Evolutionary conservation across 2,113 vertebrate genomes (phyloP), one percentile per base, ranked within the genome.

Genomic region (Mormoops blainvillei): DNA sequence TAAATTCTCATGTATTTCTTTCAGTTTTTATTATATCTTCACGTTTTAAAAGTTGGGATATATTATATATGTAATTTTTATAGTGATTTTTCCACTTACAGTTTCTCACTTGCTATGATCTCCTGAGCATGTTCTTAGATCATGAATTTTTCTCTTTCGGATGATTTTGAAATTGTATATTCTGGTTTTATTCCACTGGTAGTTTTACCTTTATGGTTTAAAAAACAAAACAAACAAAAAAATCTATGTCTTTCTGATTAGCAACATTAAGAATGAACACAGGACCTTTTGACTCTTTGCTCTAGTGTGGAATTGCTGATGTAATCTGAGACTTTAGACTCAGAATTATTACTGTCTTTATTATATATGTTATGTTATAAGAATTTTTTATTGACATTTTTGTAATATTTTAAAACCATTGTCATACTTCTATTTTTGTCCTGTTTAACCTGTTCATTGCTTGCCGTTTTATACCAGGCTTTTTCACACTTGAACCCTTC

Each of bases 401-500:
- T 1, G 9, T 77, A 45, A 63, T 96, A 61, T 61, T 78, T 94
- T 70, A 20, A 92, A 85, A 71, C 33, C 38, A 80, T 56, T 45
- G 14, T 14, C 77, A n/a, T 45, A 68, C 45, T 89, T 48, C 61
- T 26, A 18, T 73, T 89, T 93, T 92, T 50, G 22, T 43, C 28
- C 45, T 48, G 14, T 70, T 71, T 85, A 54, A 7, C 22, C 70
- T 84, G 38, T 80, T 92, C 24, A 89, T 73, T 61, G 31, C 63
- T 94, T 76, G 81, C 7, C 86, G 95, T 58, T 92, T 93, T 48
- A n/a, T 86, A 68, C 24, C 56, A 52, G 22, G 41, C 31, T 36
- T 95, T 96, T 93, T 81, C n/a, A 65, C 71, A 63, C 68, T 38
- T 71, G 5, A 94, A 70, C 43, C 26, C 50, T 95, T 74, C 77